phyloP scores from a whole-genome alignment of 1,140 invertebrate species.

The Penaeus vannamei region DNA sequence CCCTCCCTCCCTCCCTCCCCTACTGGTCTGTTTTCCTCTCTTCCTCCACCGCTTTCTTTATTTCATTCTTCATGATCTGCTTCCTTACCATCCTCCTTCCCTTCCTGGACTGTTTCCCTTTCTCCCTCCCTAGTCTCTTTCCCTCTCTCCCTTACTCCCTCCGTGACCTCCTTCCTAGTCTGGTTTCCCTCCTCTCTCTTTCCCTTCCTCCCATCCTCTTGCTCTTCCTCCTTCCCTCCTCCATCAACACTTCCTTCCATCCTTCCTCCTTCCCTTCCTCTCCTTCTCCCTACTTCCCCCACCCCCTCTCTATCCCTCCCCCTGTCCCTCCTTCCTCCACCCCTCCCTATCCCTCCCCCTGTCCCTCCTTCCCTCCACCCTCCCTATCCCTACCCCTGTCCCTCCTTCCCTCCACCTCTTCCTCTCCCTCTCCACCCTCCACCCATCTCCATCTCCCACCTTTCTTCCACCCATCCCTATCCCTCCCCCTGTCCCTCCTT shows the following conservation, averaged over 20 bases:
- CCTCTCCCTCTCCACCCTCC: not conserved
- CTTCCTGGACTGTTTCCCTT: not conserved
- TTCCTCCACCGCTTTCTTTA: not conserved
- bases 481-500: not conserved
- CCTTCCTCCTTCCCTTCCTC: not conserved
- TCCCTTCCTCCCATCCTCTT: not conserved
- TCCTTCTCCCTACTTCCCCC: not conserved
- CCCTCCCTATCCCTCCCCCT: not conserved
- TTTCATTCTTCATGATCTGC: not conserved
- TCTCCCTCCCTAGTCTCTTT: not conserved
- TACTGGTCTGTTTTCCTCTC: not conserved
- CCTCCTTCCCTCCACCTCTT: not conserved
- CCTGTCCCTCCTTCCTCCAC: not conserved
- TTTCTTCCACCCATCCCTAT: no score
- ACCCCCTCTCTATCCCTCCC: not conserved
- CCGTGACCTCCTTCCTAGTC: not conserved
- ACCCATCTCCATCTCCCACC: not conserved
- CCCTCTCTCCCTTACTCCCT: not conserved
- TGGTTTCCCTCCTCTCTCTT: not conserved
- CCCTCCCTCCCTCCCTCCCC: not conserved
- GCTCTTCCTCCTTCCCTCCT: not conserved
- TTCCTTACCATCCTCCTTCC: not conserved
- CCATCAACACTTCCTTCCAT: no score
- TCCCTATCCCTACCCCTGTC: not conserved
- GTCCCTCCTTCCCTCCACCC: not conserved